Percentiles rank a stretch among this genome's conserved stretches.
These are phyloP conservation scores for Gadus chalcogrammus DNA, from an alignment of 2,113 vertebrate genomes.

Conservation along the genomic window DNA sequence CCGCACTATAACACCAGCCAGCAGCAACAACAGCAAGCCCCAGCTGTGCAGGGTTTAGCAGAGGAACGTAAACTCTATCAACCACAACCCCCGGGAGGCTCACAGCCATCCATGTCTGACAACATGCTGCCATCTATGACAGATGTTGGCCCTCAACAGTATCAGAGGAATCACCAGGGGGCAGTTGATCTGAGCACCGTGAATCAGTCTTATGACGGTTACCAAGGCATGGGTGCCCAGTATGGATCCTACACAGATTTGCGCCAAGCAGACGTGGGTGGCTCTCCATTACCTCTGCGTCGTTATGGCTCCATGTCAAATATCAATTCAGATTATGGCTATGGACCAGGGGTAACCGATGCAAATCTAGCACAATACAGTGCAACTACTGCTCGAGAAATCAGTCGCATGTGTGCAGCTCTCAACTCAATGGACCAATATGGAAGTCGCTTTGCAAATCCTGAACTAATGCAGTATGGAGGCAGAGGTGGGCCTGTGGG, in stretches of 20 bases:
- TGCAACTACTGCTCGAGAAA: constrained; percentile 93
- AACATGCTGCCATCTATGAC: constrained; percentile 80
- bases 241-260: constrained; percentile 95
- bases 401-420: constrained; percentile 96
- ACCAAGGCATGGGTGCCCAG: constrained; percentile 86
- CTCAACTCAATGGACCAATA: constrained; percentile 95
- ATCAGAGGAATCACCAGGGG: constrained; percentile 80
- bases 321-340: constrained; percentile 87
- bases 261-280: constrained; percentile 80
- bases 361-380: constrained; percentile 95
- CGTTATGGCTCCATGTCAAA: constrained; percentile 95
- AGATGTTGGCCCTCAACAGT: constrained; percentile 80
- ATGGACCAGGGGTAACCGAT: constrained; percentile 81
- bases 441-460: constrained; percentile 77
- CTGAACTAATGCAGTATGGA: constrained; percentile 83
- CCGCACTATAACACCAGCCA: constrained; percentile 66
- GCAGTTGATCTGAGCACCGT: constrained; percentile 88
- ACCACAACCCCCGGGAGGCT: constrained; percentile 70
- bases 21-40: constrained; percentile 68
- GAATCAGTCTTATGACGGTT: constrained; percentile 88
- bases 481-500: constrained; percentile 70
- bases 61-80: constrained; percentile 82
- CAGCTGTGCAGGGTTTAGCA: constrained; percentile 58
- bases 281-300: constrained; percentile 84
- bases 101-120: constrained; percentile 94